A percentile compares a stretch with the other conserved stretches of the same genome.
Conservation (phyloP, 2,888 invertebrate species). For the Ptychoptera contaminata region DNA sequence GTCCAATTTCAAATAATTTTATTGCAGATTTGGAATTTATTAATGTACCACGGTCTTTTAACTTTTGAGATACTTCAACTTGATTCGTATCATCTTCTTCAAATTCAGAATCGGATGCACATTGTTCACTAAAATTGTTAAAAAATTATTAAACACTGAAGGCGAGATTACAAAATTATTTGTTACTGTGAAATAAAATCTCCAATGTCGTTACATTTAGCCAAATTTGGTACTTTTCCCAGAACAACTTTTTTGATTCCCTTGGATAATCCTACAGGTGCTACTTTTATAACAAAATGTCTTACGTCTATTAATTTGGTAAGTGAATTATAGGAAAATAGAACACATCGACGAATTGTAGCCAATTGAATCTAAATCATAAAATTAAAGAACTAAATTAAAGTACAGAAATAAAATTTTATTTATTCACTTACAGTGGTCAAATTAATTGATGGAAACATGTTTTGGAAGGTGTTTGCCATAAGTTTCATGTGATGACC, state of each 20-base stretch:
- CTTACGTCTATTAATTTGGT: constrained; percentile 80
- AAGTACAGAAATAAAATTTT: neutral
- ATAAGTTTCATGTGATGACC: constrained; percentile 81
- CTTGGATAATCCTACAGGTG: constrained; percentile 78
- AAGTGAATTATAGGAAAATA: constrained; percentile 76
- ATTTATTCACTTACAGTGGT: constrained; percentile 47
- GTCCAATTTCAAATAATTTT: constrained; percentile 81
- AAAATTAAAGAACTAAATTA: neutral
- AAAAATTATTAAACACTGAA: constrained; percentile 23
- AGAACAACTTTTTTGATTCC: constrained; percentile 86
- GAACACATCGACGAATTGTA: constrained; percentile 71
- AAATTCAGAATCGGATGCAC: constrained; percentile 75
- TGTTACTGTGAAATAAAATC: constrained; percentile 71
- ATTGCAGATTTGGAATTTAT: constrained; percentile 60
- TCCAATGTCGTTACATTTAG: constrained; percentile 67
- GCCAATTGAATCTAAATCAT: constrained; percentile 62
- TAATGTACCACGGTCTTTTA: constrained; percentile 58
- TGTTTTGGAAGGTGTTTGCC: constrained; percentile 93
- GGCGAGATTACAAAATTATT: neutral
- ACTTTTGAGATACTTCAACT: constrained; percentile 62
- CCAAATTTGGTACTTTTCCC: constrained; percentile 81
- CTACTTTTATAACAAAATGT: constrained; percentile 87
- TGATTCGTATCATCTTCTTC: constrained; percentile 78
- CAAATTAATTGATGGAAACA: constrained; percentile 95
- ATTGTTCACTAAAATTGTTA: constrained; percentile 33